Evolutionary conservation across 2,888 invertebrate species (phyloP).

Genomic region (Leuctra nigra): DNA sequence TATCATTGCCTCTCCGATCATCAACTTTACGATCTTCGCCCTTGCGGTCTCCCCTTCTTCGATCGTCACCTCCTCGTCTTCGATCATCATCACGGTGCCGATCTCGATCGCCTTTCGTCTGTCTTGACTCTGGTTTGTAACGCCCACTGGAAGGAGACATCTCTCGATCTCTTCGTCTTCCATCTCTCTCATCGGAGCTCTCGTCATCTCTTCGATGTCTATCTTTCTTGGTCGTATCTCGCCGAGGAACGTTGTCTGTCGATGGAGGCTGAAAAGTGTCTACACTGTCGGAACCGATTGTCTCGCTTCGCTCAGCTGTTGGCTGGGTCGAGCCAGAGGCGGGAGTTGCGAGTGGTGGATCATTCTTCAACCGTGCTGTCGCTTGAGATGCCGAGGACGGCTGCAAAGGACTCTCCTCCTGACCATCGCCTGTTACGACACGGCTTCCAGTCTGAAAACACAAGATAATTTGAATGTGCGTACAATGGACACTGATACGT

Average conservation of each 20-base stretch:
- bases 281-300: conserved; percentile 33
- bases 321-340: conserved; percentile 20
- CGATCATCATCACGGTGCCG: neutral
- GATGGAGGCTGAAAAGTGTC: conserved; percentile 23
- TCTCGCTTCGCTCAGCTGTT: conserved; percentile 32
- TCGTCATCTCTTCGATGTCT: conserved; percentile 27
- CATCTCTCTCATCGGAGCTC: conserved; percentile 25
- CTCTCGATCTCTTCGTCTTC: conserved; percentile 12
- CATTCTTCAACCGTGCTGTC: neutral
- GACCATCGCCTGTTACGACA: conserved; percentile 30
- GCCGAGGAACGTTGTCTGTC: neutral
- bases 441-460: conserved; percentile 14
- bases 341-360: neutral
- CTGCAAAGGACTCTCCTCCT: conserved; percentile 25
- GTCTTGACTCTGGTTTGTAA: too few relatives aligned
- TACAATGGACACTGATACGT: too few relatives aligned
- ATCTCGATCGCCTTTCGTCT: neutral
- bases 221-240: conserved; percentile 13
- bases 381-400: neutral
- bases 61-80: neutral
- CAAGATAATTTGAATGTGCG: too few relatives aligned
- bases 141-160: conserved; percentile 5
- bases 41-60: neutral
- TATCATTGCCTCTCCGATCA: neutral
- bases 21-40: too few relatives aligned